Conservation (phyloP, 2,888 invertebrate species). For the Torymus auratus region DNA sequence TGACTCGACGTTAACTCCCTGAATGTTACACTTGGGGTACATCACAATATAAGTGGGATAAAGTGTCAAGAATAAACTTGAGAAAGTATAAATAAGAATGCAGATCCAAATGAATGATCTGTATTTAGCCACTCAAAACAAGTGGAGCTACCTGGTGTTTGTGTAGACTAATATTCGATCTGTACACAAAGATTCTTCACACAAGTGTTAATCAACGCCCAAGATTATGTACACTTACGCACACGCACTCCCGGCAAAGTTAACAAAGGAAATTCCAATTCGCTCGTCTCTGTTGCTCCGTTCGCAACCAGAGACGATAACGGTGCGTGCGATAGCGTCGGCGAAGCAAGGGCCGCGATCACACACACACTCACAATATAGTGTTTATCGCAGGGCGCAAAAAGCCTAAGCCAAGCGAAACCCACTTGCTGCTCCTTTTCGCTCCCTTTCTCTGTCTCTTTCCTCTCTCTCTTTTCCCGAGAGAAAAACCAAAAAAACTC, state of each 20-base stretch:
- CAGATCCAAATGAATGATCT: slow-evolving; percentile 15
- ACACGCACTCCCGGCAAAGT: slow-evolving; percentile 4
- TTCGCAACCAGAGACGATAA: not conserved
- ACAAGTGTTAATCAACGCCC: slow-evolving; percentile 34
- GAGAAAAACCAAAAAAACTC: slow-evolving; percentile 24
- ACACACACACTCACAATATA: not conserved
- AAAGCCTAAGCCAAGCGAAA: slow-evolving; percentile 6
- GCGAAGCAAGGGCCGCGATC: slow-evolving; percentile 9
- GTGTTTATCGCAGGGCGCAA: slow-evolving; percentile 9
- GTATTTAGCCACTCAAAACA: slow-evolving; percentile 29
- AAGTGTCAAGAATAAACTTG: slow-evolving; percentile 35
- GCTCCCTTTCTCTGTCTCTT: not conserved
- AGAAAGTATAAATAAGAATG: slow-evolving; percentile 19
- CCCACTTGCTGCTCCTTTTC: not conserved
- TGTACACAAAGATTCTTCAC: slow-evolving; percentile 50
- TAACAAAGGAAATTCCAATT: slow-evolving; percentile 44
- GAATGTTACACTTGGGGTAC: slow-evolving; percentile 73
- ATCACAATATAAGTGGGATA: slow-evolving; percentile 71
- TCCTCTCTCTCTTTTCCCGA: slow-evolving; percentile 15
- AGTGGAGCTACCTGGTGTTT: slow-evolving; percentile 45
- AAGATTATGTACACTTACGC: not conserved
- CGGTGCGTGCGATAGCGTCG: slow-evolving; percentile 6
- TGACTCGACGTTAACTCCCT: slow-evolving; percentile 74
- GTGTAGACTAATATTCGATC: slow-evolving; percentile 49
- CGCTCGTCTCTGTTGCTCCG: slow-evolving; percentile 15